A percentile compares a stretch with the other conserved stretches of the same genome.
phyloP scores from a whole-genome alignment of 1,140 invertebrate species.

The Cylas formicarius region DNA sequence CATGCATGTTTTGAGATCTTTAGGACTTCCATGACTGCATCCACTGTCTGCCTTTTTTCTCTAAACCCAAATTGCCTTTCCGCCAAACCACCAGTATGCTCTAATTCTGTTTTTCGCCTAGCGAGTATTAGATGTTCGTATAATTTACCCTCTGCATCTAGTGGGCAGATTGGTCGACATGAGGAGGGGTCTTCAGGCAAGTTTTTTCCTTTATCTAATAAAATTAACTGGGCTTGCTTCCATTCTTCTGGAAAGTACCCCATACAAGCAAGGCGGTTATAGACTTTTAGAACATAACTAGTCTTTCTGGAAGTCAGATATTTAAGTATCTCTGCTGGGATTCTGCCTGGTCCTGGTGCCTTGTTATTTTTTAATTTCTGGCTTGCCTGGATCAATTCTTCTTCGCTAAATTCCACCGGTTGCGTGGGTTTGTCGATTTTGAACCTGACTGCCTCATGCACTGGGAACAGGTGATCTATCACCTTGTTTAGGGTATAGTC shows the following conservation, averaged over 20 bases:
- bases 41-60: constrained; percentile 1
- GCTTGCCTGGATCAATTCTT: constrained; percentile 1
- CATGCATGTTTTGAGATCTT: background rate
- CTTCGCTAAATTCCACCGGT: background rate
- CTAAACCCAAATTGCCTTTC: background rate
- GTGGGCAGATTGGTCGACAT: background rate
- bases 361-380: constrained; percentile 3
- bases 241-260: background rate
- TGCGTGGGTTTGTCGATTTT: background rate
- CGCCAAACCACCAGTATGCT: background rate
- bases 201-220: background rate
- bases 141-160: constrained; percentile 1
- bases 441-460: constrained; percentile 1
- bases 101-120: background rate
- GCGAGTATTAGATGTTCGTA: background rate
- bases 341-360: background rate
- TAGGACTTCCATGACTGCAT: background rate
- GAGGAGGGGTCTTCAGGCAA: background rate
- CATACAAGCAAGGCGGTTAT: background rate
- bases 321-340: constrained; percentile 7
- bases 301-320: background rate
- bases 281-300: background rate
- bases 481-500: background rate
- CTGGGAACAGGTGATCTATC: constrained; percentile 9
- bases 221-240: background rate